Conservation (phyloP, 2,113 vertebrate species). For the Pluvianellus socialis region DNA sequence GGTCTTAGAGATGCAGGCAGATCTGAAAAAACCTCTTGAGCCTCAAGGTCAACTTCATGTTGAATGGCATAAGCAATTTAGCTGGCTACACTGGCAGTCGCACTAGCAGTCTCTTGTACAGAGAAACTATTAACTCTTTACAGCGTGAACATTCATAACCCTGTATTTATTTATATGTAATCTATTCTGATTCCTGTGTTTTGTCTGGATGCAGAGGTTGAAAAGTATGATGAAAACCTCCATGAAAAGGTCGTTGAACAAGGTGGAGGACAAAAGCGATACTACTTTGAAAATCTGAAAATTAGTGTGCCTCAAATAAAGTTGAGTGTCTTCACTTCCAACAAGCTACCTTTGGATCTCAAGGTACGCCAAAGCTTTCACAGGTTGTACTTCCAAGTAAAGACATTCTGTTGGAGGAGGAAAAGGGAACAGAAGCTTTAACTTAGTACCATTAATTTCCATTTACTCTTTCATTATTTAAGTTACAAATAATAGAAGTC, state of each 20-base stretch:
- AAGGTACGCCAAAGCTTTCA: constrained; percentile 79
- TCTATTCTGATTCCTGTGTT: background rate
- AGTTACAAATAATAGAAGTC: background rate
- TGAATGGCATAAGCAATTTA: background rate
- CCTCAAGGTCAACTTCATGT: background rate
- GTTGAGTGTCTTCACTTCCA: constrained; percentile 94
- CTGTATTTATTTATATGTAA: background rate
- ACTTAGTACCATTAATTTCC: background rate
- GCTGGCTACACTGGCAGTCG: background rate
- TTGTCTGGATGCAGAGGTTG: constrained; percentile 82
- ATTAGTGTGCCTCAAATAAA: constrained; percentile 96
- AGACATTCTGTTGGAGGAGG: background rate
- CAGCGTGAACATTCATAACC: background rate
- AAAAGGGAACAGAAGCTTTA: background rate
- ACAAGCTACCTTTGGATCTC: constrained; percentile 91
- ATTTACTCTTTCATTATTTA: background rate
- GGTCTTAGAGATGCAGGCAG: background rate
- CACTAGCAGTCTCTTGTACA: background rate
- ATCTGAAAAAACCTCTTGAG: background rate
- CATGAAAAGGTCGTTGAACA: constrained; percentile 86
- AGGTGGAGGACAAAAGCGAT: constrained; percentile 77
- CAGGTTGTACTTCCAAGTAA: background rate
- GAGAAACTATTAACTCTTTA: background rate
- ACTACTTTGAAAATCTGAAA: constrained; percentile 98
- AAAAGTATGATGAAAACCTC: constrained; percentile 91